Percentiles rank a stretch among this genome's conserved stretches.
Conservation (phyloP, 2,888 invertebrate genomes). For the Flexamia atlantica region DNA sequence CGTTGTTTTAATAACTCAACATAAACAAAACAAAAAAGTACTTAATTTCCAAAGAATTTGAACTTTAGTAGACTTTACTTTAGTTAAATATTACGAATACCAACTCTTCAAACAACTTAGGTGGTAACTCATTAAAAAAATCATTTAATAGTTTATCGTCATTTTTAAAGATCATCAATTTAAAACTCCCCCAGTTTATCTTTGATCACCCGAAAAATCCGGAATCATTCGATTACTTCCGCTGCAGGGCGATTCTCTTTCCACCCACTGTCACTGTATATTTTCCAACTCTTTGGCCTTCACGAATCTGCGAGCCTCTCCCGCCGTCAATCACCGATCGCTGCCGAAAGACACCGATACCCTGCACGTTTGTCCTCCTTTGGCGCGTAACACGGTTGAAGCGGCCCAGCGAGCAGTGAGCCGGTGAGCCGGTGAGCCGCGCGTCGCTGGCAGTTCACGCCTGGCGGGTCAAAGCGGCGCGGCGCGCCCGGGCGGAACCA, state of each 20-base stretch:
- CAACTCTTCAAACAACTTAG: too few relatives aligned
- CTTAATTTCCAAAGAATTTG: too few relatives aligned
- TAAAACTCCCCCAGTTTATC: too few relatives aligned
- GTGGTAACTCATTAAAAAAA: too few relatives aligned
- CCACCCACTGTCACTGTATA: not conserved
- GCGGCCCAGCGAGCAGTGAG: slow-evolving; percentile 31
- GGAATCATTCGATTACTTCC: not conserved
- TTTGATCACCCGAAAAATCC: too few relatives aligned
- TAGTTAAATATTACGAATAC: too few relatives aligned
- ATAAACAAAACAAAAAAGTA: too few relatives aligned
- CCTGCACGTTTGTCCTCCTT: slow-evolving; percentile 20
- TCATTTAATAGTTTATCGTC: too few relatives aligned
- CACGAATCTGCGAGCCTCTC: not conserved
- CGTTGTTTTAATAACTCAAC: too few relatives aligned
- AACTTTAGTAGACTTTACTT: too few relatives aligned
- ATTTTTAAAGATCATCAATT: too few relatives aligned
- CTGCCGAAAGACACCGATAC: slow-evolving; percentile 2
- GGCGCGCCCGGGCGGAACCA: slow-evolving; percentile 14
- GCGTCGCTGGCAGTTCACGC: slow-evolving; percentile 6
- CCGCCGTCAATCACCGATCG: not conserved
- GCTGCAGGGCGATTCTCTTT: not conserved
- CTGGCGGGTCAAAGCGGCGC: slow-evolving; percentile 19
- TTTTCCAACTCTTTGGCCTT: slow-evolving; percentile 5
- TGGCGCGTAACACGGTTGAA: slow-evolving; percentile 46
- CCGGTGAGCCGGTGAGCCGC: not conserved